phyloP scores from a whole-genome alignment of 2,113 vertebrate species.

The Cinclus mexicanus region DNA sequence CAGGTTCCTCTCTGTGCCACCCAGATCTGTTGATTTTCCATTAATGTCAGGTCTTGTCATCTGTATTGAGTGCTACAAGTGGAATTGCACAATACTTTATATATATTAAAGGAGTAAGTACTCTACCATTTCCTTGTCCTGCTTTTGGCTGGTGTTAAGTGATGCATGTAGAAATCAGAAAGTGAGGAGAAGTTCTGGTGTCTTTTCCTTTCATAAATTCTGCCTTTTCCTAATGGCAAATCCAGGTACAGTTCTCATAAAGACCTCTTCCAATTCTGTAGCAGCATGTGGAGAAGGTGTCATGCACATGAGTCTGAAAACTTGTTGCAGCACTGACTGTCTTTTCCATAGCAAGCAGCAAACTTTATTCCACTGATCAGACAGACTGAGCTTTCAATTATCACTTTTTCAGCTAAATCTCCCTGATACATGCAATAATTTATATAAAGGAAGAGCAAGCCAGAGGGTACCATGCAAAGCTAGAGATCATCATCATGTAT shows the following conservation, averaged over 20 bases:
- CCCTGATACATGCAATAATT: neutral
- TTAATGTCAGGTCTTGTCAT: conserved; percentile 22
- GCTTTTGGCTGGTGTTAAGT: neutral
- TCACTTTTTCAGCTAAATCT: neutral
- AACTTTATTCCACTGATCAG: conserved; percentile 48
- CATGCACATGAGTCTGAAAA: neutral
- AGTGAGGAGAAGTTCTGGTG: neutral
- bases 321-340: neutral
- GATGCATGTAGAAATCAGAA: neutral
- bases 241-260: neutral
- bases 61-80: neutral
- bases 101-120: neutral
- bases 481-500: neutral
- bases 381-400: neutral
- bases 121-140: neutral
- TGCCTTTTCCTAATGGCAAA: neutral
- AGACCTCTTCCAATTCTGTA: neutral
- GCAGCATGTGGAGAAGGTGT: neutral
- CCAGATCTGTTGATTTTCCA: conserved; percentile 26
- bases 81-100: neutral
- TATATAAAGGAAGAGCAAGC: conserved; percentile 2
- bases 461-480: neutral
- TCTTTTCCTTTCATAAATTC: neutral
- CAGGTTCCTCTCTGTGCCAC: neutral
- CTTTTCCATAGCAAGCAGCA: neutral